Percentiles rank a stretch among this genome's conserved stretches.
Conservation (phyloP, 2,888 invertebrate genomes). For the Drosophila leonis region DNA sequence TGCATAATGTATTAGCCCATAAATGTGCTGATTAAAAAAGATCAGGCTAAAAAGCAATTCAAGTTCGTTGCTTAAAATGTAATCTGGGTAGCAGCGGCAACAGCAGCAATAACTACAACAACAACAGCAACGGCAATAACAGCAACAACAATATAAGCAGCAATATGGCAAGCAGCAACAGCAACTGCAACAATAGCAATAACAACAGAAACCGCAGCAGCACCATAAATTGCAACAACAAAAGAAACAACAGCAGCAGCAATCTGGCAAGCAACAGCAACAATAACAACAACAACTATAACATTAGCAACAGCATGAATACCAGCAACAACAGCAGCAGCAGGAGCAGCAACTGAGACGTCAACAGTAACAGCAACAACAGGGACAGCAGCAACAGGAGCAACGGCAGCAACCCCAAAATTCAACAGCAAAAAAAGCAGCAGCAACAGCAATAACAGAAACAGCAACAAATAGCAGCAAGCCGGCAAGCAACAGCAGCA, state of each 20-base stretch:
- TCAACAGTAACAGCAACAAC: background rate
- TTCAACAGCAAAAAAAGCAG: background rate
- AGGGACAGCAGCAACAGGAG: background rate
- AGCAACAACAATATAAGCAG: background rate
- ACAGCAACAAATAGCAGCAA: background rate
- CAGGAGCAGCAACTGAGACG: no score
- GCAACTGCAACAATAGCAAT: background rate
- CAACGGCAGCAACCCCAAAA: background rate
- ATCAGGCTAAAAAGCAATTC: slow-evolving; percentile 24
- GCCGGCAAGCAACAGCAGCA: background rate
- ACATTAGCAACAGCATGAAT: background rate
- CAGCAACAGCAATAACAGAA: background rate
- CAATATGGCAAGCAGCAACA: background rate
- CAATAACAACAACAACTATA: slow-evolving; percentile 2
- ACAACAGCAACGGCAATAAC: background rate
- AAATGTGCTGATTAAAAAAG: slow-evolving; percentile 65
- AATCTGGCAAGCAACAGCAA: background rate
- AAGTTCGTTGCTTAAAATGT: slow-evolving; percentile 46
- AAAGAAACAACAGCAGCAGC: background rate
- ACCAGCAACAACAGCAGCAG: slow-evolving; percentile 4
- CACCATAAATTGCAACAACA: slow-evolving; percentile 1
- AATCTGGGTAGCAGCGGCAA: slow-evolving; percentile 20
- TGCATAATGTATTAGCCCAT: slow-evolving; percentile 72
- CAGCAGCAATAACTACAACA: background rate
- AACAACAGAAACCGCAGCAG: background rate